A percentile compares a stretch with the other conserved stretches of the same genome.
These are phyloP conservation scores for Loris lydekkerianus DNA, from an alignment of 2,797 vertebrate species.

Conservation along the genomic window DNA sequence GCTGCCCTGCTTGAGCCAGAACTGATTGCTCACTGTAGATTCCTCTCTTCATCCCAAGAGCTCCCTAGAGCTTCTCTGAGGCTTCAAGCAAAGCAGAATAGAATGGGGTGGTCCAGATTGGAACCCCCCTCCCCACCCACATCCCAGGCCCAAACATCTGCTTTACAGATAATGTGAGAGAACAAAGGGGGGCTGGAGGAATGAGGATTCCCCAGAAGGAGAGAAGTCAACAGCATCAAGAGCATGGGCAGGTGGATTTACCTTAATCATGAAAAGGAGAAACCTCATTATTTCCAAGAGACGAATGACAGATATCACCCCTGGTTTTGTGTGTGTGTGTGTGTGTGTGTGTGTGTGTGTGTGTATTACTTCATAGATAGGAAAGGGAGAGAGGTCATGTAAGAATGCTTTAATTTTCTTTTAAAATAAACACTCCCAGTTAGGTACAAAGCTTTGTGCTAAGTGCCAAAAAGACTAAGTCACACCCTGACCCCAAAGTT, in stretches of 20 bases:
- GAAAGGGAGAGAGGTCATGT: neutral
- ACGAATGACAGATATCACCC: neutral
- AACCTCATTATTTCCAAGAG: conserved; percentile 19
- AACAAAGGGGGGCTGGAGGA: neutral
- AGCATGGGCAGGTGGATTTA: neutral
- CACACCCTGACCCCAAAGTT: neutral
- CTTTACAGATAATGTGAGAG: neutral
- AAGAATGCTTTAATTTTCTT: neutral
- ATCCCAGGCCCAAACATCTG: neutral
- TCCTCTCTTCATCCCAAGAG: neutral
- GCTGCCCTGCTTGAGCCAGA: neutral
- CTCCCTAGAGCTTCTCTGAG: neutral
- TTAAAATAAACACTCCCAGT: neutral
- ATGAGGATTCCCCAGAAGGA: neutral
- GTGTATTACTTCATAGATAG: neutral
- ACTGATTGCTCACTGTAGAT: neutral
- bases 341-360: too few species aligned
- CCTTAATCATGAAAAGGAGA: neutral
- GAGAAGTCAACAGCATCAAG: neutral
- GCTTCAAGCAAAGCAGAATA: neutral
- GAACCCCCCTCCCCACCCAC: neutral
- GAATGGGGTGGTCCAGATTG: neutral
- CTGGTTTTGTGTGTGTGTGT: neutral
- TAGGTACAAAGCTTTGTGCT: neutral
- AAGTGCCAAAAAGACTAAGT: conserved; percentile 11